Base-by-base conservation (phyloP, 2,113 vertebrate species). In the Trochalopteron elliotii region DNA sequence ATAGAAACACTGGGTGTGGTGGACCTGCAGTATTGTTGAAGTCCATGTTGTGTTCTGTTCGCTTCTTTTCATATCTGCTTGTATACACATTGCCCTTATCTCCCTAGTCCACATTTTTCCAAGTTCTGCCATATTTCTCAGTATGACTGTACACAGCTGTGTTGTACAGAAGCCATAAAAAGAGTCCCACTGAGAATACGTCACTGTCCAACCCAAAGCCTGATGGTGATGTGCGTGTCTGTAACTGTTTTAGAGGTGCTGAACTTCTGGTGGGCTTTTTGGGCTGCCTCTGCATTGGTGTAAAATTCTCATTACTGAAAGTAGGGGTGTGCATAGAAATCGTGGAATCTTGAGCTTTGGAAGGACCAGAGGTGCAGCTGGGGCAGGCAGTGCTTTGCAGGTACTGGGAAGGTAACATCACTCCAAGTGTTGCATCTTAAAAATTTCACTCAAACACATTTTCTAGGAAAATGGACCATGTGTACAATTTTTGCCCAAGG, bases 341-440 rank as follows among this genome's bases (percentile, higher is more conserved):
- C 0, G 0, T 0, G 0, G 61, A 44, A 57, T 52, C n/a, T 68
- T 59, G 28, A 78, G 20, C 45, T 94, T 76, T 22, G 31, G 64
- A 69, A 88, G n/a, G 55, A 45, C 27, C 9, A 39, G 76, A 63
- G 39, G 13, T 59, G 25, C 24, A 69, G 45, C 17, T 47, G 40
- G 40, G 39, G 14, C 52, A 81, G 56, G 52, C 82, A 78, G 22
- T 0, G 0, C n/a, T 83, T 86, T 37, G 57, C 19, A n/a, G 40
- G 5, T 83, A 11, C 56, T 72, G 11, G 53, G 31, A 28, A 63
- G 17, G 52, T 79, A 50, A 39, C 27, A 10, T 59, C 28, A 3
- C 14, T 68, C 23, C n/a, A 31, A 39, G 39, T 33, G 19, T 24
- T 59, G 39, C 17, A 3, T 69, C 49, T 81, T 87, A 52, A 60